These are phyloP conservation scores for Drosophila nebulosa DNA, from an alignment of 1,140 invertebrate genomes.

Conservation along the genomic window DNA sequence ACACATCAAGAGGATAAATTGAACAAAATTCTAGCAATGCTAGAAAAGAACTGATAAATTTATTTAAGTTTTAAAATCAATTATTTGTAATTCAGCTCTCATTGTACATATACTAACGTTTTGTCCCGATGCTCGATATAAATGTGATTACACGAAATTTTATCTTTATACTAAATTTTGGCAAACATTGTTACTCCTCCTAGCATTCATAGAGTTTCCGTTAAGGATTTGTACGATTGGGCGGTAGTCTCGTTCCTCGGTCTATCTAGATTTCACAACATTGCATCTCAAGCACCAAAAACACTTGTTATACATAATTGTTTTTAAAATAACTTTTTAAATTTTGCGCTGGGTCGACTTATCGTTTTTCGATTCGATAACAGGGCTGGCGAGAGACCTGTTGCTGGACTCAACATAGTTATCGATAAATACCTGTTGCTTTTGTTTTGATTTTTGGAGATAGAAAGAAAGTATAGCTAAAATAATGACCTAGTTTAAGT, in stretches of 20 bases:
- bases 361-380: not conserved
- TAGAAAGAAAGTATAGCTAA: constrained; percentile 38
- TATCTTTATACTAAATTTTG: not conserved
- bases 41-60: constrained; percentile 23
- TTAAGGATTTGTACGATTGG: no score
- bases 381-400: not conserved
- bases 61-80: constrained; percentile 8
- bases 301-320: no score
- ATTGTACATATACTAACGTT: constrained; percentile 15
- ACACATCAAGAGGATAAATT: constrained; percentile 40
- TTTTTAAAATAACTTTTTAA: not conserved
- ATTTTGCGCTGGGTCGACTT: not conserved
- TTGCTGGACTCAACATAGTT: not conserved
- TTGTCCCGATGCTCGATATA: constrained; percentile 17
- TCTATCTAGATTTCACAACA: no score
- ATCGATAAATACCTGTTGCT: constrained; percentile 48
- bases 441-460: constrained; percentile 47
- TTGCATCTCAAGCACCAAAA: no score
- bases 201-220: no score
- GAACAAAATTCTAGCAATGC: constrained; percentile 47
- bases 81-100: not conserved
- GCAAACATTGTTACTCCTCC: not conserved
- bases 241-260: no score
- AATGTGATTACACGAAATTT: constrained; percentile 26
- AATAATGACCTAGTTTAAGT: constrained; percentile 5